Conservation (phyloP, 2,797 vertebrate species). For the Clarias platycephalus region DNA sequence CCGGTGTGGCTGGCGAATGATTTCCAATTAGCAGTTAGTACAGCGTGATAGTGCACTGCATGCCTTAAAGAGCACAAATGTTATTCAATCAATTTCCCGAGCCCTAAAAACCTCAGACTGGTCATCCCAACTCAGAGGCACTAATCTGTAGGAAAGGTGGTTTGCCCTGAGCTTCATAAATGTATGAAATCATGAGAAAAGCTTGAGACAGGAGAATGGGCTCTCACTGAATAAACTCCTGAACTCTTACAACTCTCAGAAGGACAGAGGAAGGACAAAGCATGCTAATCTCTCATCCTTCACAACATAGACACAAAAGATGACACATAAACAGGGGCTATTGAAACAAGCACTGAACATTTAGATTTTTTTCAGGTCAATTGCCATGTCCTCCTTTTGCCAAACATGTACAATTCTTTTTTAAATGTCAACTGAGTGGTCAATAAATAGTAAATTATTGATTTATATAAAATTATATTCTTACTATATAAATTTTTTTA, state of each 20-base stretch:
- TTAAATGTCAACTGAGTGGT: background rate
- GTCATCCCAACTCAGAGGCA: conserved; percentile 12
- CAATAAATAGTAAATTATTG: no score
- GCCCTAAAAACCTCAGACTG: conserved; percentile 9
- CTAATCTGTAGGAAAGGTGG: conserved; percentile 15
- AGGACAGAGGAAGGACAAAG: conserved; percentile 14
- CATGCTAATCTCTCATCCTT: background rate
- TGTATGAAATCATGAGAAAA: conserved; percentile 23
- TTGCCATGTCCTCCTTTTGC: background rate
- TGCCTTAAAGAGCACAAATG: conserved; percentile 12
- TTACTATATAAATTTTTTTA: no score
- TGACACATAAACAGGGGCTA: background rate
- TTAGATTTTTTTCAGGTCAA: background rate
- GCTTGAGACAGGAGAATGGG: background rate
- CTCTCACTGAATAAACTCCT: conserved; percentile 1
- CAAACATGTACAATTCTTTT: background rate
- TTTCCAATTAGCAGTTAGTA: conserved; percentile 41
- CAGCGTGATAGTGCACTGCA: conserved; percentile 25
- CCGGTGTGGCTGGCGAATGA: conserved; percentile 23
- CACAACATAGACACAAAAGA: conserved; percentile 13
- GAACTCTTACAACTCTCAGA: conserved; percentile 9
- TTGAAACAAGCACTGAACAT: background rate
- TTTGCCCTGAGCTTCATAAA: conserved; percentile 12
- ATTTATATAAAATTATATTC: no score
- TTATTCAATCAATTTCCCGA: conserved; percentile 37